Conservation (phyloP, 2,888 invertebrate species). For the Physocephala rufipes region DNA sequence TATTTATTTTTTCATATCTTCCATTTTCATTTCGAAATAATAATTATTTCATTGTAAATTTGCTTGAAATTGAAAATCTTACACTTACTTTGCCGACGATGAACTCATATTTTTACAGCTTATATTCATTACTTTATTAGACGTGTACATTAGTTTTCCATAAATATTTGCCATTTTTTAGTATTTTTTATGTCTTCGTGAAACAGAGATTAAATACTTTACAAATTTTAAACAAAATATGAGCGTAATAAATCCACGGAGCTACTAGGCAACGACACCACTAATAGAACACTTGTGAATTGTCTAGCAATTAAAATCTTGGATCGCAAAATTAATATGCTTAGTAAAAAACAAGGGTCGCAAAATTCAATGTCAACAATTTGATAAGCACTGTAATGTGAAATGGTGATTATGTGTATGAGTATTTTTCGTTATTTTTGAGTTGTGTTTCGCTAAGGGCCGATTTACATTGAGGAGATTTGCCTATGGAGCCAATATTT, state of each 20-base stretch:
- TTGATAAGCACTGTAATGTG: not conserved
- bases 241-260: not conserved
- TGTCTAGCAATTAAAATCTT: no score
- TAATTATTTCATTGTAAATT: constrained; percentile 19
- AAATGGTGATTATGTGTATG: no score
- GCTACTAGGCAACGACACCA: not conserved
- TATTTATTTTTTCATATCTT: constrained; percentile 1
- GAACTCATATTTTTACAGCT: constrained; percentile 43
- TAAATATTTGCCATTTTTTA: constrained; percentile 50
- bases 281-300: not conserved
- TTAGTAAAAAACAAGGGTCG: not conserved
- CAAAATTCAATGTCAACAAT: not conserved
- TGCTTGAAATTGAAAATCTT: constrained; percentile 6
- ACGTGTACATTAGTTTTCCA: constrained; percentile 45
- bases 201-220: not conserved
- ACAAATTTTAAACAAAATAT: not conserved
- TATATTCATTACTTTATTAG: constrained; percentile 46
- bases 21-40: not conserved
- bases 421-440: no score
- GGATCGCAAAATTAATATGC: no score
- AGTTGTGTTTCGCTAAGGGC: no score
- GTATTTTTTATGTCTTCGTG: not conserved
- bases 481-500: no score
- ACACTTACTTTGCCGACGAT: constrained; percentile 48
- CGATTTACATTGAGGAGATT: no score